Percentiles rank a stretch among this genome's conserved stretches.
phyloP scores from a whole-genome alignment of 1,140 invertebrate species.

The Drosophila malerkotliana region DNA sequence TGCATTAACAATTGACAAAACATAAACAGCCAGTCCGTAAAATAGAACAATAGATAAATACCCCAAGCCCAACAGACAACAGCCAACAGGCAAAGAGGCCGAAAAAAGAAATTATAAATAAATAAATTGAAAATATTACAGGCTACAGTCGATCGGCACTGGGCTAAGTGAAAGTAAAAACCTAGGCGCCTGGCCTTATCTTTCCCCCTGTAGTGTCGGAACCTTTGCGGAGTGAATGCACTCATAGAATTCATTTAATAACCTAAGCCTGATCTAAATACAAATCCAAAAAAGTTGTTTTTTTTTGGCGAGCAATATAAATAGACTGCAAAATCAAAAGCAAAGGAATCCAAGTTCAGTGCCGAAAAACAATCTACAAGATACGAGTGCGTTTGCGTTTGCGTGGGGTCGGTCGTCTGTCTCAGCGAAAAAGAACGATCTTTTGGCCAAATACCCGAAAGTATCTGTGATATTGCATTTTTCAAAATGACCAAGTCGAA shows the following conservation, averaged over 20 bases:
- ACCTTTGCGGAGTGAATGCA: constrained; percentile 58
- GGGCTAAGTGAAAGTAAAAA: constrained; percentile 2
- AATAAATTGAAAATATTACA: constrained; percentile 2
- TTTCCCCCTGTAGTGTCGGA: constrained; percentile 11
- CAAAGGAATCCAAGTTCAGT: constrained; percentile 46
- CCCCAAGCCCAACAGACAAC: constrained; percentile 1
- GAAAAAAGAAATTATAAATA: constrained; percentile 3
- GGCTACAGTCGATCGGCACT: background rate
- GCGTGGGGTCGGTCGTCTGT: constrained; percentile 16
- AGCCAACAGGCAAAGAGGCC: constrained; percentile 5
- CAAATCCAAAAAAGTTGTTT: constrained; percentile 2
- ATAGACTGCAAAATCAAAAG: constrained; percentile 27
- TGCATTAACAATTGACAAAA: constrained; percentile 43
- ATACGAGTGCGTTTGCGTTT: constrained; percentile 9
- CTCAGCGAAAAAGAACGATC: background rate
- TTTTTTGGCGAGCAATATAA: constrained; percentile 9
- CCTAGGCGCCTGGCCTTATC: constrained; percentile 25
- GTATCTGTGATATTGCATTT: constrained; percentile 45
- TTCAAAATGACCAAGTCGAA: constrained; percentile 60
- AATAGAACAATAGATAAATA: constrained; percentile 42
- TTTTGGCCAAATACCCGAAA: background rate
- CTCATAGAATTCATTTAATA: constrained; percentile 15
- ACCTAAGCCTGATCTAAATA: constrained; percentile 17
- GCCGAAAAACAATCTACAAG: constrained; percentile 27
- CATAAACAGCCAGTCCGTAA: constrained; percentile 28